A percentile compares a stretch with the other conserved stretches of the same genome.
phyloP scores from a whole-genome alignment of 2,113 vertebrate species.

The Engystomops pustulosus region DNA sequence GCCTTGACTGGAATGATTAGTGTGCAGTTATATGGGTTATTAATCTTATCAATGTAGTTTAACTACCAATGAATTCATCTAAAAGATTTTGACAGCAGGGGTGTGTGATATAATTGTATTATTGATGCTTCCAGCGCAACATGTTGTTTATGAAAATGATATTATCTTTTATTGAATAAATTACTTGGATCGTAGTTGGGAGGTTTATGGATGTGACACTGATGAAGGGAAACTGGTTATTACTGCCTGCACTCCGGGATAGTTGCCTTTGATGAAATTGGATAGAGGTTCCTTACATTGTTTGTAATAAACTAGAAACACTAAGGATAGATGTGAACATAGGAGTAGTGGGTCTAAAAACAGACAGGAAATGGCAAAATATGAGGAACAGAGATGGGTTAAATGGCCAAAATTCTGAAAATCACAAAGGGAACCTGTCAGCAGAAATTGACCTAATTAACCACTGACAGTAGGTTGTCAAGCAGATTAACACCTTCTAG shows the following conservation, averaged over 20 bases:
- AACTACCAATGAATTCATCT: slow-evolving; percentile 16
- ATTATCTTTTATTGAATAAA: slow-evolving; percentile 27
- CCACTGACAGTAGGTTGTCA: too few relatives aligned
- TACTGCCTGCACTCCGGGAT: background rate
- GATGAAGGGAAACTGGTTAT: background rate
- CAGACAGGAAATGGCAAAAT: too few relatives aligned
- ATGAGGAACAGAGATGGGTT: too few relatives aligned
- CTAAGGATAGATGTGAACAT: background rate
- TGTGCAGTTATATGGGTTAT: slow-evolving; percentile 36
- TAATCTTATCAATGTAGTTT: slow-evolving; percentile 51
- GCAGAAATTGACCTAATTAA: too few relatives aligned
- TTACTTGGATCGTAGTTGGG: background rate
- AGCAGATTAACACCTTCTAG: too few relatives aligned
- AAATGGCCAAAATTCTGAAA: too few relatives aligned
- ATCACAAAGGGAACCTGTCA: too few relatives aligned
- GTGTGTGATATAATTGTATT: slow-evolving; percentile 29
- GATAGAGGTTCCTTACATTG: background rate
- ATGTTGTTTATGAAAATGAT: slow-evolving; percentile 19
- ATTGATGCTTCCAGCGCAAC: slow-evolving; percentile 22
- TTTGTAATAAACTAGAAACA: background rate
- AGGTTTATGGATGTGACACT: background rate
- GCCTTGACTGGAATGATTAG: slow-evolving; percentile 37
- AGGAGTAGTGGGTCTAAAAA: background rate
- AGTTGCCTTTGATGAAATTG: background rate
- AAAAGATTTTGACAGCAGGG: slow-evolving; percentile 27